phyloP scores from a whole-genome alignment of 2,113 vertebrate species.

The Garra rufa region DNA sequence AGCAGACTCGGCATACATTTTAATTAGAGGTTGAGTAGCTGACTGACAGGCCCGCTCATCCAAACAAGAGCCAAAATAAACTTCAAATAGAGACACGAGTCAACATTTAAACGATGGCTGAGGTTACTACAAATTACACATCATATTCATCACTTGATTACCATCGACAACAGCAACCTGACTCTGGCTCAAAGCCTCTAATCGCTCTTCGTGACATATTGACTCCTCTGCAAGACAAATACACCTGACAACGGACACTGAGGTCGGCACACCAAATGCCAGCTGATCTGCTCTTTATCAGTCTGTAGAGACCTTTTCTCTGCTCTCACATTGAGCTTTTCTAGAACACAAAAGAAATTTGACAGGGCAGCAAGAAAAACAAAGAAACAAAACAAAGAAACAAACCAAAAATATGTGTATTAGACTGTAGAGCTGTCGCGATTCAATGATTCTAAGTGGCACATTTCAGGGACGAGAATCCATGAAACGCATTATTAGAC shows the following conservation, averaged over 20 bases:
- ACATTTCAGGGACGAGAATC: too few species aligned
- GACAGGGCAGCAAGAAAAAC: not conserved
- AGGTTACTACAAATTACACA: constrained; percentile 17
- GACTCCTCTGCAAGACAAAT: constrained; percentile 11
- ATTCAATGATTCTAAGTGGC: too few species aligned
- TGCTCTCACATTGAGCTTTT: not conserved
- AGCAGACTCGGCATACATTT: not conserved
- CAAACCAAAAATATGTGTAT: not conserved
- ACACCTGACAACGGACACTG: not conserved
- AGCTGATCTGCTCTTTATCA: constrained; percentile 8
- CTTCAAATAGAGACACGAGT: constrained; percentile 22
- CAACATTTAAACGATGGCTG: constrained; percentile 17
- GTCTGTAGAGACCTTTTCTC: not conserved
- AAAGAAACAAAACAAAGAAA: too few species aligned
- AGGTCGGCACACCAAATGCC: not conserved
- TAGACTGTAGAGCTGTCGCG: too few species aligned
- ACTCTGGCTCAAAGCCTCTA: constrained; percentile 9
- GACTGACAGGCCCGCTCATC: not conserved
- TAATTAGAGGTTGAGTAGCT: constrained; percentile 22
- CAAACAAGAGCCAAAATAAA: constrained; percentile 32
- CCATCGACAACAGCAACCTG: constrained; percentile 23
- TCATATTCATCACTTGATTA: constrained; percentile 33
- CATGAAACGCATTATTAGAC: too few species aligned
- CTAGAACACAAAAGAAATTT: not conserved
- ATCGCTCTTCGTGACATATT: constrained; percentile 8